Conservation (phyloP, 2,888 invertebrate genomes). For the Eumacrocentrus americanus region DNA sequence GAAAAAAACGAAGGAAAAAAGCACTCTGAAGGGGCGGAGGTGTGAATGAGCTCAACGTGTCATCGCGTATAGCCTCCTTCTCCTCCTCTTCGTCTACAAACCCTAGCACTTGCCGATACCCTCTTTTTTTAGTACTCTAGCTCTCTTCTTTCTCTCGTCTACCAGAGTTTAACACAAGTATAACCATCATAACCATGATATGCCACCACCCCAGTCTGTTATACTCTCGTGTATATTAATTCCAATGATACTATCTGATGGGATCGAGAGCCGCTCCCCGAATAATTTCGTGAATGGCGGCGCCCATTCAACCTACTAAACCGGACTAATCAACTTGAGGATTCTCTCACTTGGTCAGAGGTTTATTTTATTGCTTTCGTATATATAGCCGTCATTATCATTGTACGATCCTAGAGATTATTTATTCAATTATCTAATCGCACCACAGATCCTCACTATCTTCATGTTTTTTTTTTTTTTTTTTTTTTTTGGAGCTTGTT, state of each 20-base stretch:
- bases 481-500: neutral
- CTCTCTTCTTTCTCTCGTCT: constrained; percentile 25
- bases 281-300: constrained; percentile 42
- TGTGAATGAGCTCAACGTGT: constrained; percentile 53
- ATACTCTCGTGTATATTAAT: constrained; percentile 21
- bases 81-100: too few species aligned
- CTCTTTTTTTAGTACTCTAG: too few species aligned
- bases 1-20: constrained; percentile 34
- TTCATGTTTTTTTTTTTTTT: neutral
- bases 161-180: constrained; percentile 44
- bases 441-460: neutral
- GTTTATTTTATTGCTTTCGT: neutral
- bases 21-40: constrained; percentile 47
- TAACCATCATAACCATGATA: constrained; percentile 34
- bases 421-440: constrained; percentile 22
- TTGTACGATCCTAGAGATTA: constrained; percentile 20
- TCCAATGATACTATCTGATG: constrained; percentile 29
- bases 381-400: constrained; percentile 34
- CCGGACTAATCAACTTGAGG: constrained; percentile 51
- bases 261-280: constrained; percentile 33
- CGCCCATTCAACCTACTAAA: constrained; percentile 38
- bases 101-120: constrained; percentile 10
- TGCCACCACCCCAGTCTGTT: constrained; percentile 35
- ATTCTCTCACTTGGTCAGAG: constrained; percentile 9
- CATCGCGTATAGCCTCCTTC: constrained; percentile 29